phyloP scores from a whole-genome alignment of 2,888 invertebrate genomes.

The Platycnemis pennipes region DNA sequence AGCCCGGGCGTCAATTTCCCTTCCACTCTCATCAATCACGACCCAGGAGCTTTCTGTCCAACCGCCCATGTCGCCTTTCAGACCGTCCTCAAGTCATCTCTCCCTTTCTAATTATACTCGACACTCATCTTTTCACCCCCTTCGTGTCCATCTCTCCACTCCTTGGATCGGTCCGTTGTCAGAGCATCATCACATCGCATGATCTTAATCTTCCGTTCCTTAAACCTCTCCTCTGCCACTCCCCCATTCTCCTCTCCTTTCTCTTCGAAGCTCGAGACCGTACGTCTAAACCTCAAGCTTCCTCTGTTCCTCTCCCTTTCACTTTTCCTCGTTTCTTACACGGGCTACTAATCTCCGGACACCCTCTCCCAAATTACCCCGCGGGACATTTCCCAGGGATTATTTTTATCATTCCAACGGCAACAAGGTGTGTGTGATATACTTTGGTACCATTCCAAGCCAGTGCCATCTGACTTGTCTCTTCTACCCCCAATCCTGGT shows the following conservation, averaged over 20 bases:
- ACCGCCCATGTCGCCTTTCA: not conserved
- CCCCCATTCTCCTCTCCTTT: not conserved
- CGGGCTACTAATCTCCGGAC: conserved; percentile 32
- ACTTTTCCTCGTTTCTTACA: not conserved
- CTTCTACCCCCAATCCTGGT: not conserved
- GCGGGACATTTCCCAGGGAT: conserved; percentile 31
- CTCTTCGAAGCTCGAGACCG: not conserved
- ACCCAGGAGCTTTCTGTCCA: not conserved
- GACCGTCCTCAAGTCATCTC: not conserved
- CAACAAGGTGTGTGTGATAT: conserved; percentile 66
- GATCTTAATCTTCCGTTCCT: conserved; percentile 1
- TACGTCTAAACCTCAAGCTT: too few relatives aligned
- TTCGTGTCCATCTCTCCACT: not conserved
- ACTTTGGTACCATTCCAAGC: conserved; percentile 53
- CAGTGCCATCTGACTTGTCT: conserved; percentile 28
- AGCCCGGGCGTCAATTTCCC: conserved; percentile 4
- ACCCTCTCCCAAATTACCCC: conserved; percentile 54
- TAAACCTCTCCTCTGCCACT: not conserved
- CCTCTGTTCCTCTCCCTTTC: not conserved
- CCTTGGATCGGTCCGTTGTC: conserved; percentile 15
- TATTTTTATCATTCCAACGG: conserved; percentile 56
- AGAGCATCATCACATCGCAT: conserved; percentile 43
- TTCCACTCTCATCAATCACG: not conserved
- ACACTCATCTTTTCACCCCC: not conserved
- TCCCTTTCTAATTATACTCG: not conserved